These are phyloP conservation scores for Trichosurus vulpecula DNA, from an alignment of 2,797 vertebrate species.

Conservation along the genomic window DNA sequence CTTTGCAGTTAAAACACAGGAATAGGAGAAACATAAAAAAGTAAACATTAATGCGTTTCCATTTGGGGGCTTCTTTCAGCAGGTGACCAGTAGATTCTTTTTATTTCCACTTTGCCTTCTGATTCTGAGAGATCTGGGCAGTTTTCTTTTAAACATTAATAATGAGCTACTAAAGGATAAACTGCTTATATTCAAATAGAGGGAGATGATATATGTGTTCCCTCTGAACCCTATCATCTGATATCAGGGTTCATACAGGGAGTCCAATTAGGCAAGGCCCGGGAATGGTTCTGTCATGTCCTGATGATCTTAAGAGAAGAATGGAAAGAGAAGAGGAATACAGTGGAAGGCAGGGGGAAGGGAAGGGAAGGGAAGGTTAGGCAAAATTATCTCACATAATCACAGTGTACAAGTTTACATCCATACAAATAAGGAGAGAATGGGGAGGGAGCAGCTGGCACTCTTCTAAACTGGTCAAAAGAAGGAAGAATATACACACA, in stretches of 20 bases:
- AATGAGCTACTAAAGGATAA: background rate
- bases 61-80: no score
- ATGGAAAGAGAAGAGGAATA: background rate
- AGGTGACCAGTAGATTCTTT: no score
- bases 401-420: background rate
- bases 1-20: background rate
- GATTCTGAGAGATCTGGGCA: no score
- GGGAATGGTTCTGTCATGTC: background rate
- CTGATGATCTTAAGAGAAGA: background rate
- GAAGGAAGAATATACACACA: background rate
- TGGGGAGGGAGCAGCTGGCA: background rate
- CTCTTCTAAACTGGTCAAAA: background rate
- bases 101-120: no score
- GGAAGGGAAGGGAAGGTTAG: background rate
- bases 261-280: no score
- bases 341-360: background rate
- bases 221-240: background rate
- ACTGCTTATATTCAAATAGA: background rate
- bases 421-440: background rate
- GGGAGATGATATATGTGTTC: background rate
- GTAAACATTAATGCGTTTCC: background rate
- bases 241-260: background rate
- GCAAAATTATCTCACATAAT: background rate
- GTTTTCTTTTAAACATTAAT: background rate
- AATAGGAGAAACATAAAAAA: background rate